Evolutionary conservation across 2,113 vertebrate genomes (phyloP).

Genomic region (Motacilla alba): DNA sequence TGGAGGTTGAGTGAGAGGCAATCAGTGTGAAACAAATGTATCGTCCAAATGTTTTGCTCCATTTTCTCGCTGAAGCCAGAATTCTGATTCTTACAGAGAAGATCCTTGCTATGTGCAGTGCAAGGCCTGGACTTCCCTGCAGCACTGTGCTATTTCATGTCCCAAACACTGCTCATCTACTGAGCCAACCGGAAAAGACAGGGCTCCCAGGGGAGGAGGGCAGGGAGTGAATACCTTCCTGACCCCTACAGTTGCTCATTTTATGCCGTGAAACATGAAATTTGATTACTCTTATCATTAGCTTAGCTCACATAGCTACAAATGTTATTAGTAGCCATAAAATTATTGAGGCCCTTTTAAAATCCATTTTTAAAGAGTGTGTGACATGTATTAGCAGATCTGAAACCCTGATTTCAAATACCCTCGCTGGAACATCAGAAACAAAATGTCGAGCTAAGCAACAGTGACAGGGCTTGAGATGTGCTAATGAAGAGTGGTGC

Average conservation of each 20-base stretch:
- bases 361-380: constrained; percentile 76
- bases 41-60: not conserved
- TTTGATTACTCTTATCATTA: constrained; percentile 68
- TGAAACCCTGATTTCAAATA: constrained; percentile 59
- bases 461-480: constrained; percentile 53
- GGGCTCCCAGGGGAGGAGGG: constrained; percentile 43
- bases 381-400: constrained; percentile 65
- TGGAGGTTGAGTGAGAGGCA: not conserved
- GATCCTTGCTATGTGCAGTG: not conserved
- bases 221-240: constrained; percentile 51
- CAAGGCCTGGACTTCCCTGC: not conserved
- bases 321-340: constrained; percentile 60
- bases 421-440: constrained; percentile 28
- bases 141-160: not conserved
- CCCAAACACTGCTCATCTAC: not conserved
- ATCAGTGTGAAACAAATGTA: not conserved
- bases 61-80: not conserved
- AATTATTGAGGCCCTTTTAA: constrained; percentile 68
- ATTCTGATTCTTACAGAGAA: not conserved
- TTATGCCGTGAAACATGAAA: constrained; percentile 53
- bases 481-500: constrained; percentile 66
- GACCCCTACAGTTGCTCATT: constrained; percentile 55
- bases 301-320: constrained; percentile 68
- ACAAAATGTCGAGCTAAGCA: constrained; percentile 58
- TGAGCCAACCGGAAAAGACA: constrained; percentile 23